These are phyloP conservation scores for Himalopsyche japonica DNA, from an alignment of 2,888 invertebrate species.

Conservation along the genomic window DNA sequence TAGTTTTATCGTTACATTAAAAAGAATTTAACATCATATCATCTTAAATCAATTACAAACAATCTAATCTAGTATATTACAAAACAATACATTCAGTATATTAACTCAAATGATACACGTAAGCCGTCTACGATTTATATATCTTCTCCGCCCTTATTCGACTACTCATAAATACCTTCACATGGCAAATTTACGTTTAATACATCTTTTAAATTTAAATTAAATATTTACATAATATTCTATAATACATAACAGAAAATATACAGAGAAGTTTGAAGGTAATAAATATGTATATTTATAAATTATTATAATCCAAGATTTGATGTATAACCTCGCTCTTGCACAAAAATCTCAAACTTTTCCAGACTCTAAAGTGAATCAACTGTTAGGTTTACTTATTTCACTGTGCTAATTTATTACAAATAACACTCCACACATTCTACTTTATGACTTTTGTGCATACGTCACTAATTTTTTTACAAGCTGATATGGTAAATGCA, in stretches of 20 bases:
- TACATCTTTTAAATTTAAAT: slow-evolving; percentile 12
- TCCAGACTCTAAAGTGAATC: not conserved
- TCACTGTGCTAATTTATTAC: not conserved
- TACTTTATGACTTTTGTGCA: slow-evolving; percentile 33
- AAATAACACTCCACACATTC: slow-evolving; percentile 22
- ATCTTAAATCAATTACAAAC: slow-evolving; percentile 36
- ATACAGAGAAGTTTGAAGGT: slow-evolving; percentile 2
- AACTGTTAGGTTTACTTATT: not conserved
- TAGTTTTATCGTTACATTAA: slow-evolving; percentile 27
- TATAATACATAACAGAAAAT: slow-evolving; percentile 26
- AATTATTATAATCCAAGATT: not conserved
- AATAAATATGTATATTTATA: not conserved
- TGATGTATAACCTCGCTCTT: not conserved
- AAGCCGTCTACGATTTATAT: slow-evolving; percentile 33
- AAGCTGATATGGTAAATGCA: slow-evolving; percentile 40
- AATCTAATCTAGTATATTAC: slow-evolving; percentile 36
- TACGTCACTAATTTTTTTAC: slow-evolving; percentile 25
- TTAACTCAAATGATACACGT: slow-evolving; percentile 33
- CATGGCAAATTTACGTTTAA: slow-evolving; percentile 9
- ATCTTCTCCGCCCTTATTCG: not conserved
- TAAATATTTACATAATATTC: slow-evolving; percentile 25
- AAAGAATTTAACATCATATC: slow-evolving; percentile 38
- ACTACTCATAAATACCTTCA: slow-evolving; percentile 6
- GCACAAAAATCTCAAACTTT: not conserved
- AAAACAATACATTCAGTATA: slow-evolving; percentile 38